Conservation (phyloP, 2,888 invertebrate genomes). For the Psylliodes chrysocephalus region DNA sequence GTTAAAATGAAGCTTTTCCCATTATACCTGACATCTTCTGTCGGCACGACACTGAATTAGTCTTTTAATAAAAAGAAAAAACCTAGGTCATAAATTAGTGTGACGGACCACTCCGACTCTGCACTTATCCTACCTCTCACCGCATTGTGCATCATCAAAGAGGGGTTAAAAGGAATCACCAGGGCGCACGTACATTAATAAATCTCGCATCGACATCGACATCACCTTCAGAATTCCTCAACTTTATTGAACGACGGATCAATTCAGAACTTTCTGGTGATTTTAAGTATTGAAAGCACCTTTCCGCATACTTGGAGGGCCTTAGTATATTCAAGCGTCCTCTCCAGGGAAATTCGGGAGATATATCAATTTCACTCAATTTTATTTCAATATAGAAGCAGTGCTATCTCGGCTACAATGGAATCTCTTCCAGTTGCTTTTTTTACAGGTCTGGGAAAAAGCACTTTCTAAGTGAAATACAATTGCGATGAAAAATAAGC, state of each 20-base stretch:
- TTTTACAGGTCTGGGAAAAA: no score
- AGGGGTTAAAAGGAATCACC: slow-evolving; percentile 29
- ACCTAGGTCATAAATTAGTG: no score
- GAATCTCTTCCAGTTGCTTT: slow-evolving; percentile 1
- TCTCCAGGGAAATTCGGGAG: slow-evolving; percentile 19
- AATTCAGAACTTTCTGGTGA: slow-evolving; percentile 27
- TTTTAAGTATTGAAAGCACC: slow-evolving; percentile 30
- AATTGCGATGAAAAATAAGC: no score
- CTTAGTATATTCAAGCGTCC: slow-evolving; percentile 18
- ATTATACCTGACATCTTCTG: no score
- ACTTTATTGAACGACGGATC: slow-evolving; percentile 38
- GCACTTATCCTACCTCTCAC: not conserved
- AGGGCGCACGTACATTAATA: slow-evolving; percentile 39
- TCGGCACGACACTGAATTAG: no score
- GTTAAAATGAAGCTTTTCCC: no score
- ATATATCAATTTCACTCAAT: slow-evolving; percentile 30
- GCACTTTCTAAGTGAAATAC: no score
- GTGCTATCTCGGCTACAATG: slow-evolving; percentile 9
- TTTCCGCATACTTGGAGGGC: slow-evolving; percentile 26
- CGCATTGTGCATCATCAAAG: not conserved
- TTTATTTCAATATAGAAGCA: slow-evolving; percentile 20
- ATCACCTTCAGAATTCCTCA: slow-evolving; percentile 39
- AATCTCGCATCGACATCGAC: slow-evolving; percentile 32
- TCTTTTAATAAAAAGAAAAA: no score
- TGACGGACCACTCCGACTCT: not conserved